These are phyloP conservation scores for Eubasilissa splendida DNA, from an alignment of 2,888 invertebrate species.

Conservation along the genomic window DNA sequence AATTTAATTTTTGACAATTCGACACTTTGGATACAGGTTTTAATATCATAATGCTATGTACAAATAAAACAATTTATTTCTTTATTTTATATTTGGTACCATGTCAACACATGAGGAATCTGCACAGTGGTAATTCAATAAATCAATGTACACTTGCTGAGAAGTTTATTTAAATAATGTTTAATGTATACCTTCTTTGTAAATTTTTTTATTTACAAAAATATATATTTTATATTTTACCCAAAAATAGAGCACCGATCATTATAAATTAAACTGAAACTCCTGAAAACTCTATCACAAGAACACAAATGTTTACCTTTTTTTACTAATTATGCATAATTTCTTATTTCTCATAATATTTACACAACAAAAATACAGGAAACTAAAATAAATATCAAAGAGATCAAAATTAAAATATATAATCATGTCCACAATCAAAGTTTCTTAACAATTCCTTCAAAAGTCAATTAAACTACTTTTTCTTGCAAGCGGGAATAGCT, in stretches of 20 bases:
- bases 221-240: constrained; percentile 23
- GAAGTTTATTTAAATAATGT: constrained; percentile 17
- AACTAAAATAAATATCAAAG: constrained; percentile 19
- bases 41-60: too few species aligned
- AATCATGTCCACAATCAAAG: not conserved
- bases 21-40: too few species aligned
- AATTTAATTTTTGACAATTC: too few species aligned
- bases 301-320: not conserved
- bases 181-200: constrained; percentile 25
- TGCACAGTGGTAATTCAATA: constrained; percentile 22
- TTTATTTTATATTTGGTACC: constrained; percentile 40
- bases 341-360: not conserved
- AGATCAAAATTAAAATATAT: constrained; percentile 27
- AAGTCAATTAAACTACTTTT: too few species aligned
- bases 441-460: not conserved
- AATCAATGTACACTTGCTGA: constrained; percentile 4
- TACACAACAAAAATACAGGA: not conserved
- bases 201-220: constrained; percentile 40
- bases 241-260: constrained; percentile 35
- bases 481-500: too few species aligned
- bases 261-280: constrained; percentile 29
- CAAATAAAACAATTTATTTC: constrained; percentile 11
- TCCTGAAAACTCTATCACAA: constrained; percentile 2
- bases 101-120: constrained; percentile 33
- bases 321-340: not conserved